Evolutionary conservation across 2,888 invertebrate genomes (phyloP), one percentile per base, ranked within the genome.

Genomic region (Furcula furcula): DNA sequence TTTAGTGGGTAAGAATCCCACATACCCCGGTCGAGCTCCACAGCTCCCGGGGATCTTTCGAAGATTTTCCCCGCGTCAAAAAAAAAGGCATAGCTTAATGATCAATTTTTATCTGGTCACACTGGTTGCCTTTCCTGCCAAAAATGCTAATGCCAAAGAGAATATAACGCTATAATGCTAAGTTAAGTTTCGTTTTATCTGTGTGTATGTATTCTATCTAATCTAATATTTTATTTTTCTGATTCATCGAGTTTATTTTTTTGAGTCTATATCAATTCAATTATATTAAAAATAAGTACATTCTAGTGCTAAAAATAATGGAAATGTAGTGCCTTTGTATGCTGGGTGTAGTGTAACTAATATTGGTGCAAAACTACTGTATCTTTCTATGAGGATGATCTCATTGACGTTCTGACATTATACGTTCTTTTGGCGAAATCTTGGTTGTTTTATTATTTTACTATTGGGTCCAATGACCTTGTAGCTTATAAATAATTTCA

Each of bases 371-470:
- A 34, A 46, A 58, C 41, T 51, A 43, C 37, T 52, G 55, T 52
- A 63, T 65, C 56, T 61, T 65, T 63, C 55, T 55, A 63, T 60
- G 76, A 84, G 81, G 87, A 88, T 88, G 88, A 88, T 88, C 88
- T 88, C 87, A 88, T 85, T 85, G 85, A 74, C 74, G 66, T 75
- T 72, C 85, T 87, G 87, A 87, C 87, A 79, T 75, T 86, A n/a
- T n/a, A 76, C 78, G 69, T 68, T 77, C 76, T 52, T 76, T 75
- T 73, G 72, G 72, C 67, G 59, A 84, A 69, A 78, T 82, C 79
- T 78, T 79, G 75, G 75, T 83, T 71, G 73, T 83, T 84, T 86
- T 84, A 79, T 76, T 77, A 80, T 74, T 83, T 75, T 72, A 56
- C 67, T 70, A 76, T 72, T 69, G 75, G 78, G 85, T 84, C 84